These are phyloP conservation scores for Ligdia adustata DNA, from an alignment of 2,888 invertebrate species.

Conservation along the genomic window DNA sequence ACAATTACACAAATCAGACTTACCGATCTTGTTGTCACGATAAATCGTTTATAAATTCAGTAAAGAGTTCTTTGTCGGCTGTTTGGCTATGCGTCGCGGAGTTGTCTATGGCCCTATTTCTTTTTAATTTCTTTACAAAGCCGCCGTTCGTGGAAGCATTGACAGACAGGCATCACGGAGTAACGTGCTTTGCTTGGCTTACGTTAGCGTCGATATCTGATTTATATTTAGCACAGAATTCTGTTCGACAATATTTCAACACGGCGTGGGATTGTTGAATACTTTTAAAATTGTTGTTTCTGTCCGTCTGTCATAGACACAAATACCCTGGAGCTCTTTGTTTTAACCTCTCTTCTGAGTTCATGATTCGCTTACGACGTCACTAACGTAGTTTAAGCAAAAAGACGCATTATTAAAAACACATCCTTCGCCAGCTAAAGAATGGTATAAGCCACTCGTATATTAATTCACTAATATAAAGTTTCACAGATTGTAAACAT, in stretches of 20 bases:
- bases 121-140: conserved; percentile 72
- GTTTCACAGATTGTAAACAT: too few species aligned
- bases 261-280: too few species aligned
- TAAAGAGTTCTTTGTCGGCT: conserved; percentile 50
- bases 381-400: too few species aligned
- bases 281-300: too few species aligned
- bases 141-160: conserved; percentile 66
- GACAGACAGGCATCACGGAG: conserved; percentile 14
- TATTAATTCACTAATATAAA: too few species aligned
- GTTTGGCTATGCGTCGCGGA: conserved; percentile 50
- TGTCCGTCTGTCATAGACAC: too few species aligned
- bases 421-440: too few species aligned
- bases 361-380: too few species aligned
- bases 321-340: too few species aligned
- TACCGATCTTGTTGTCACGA: conserved; percentile 46
- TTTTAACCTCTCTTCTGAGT: too few species aligned
- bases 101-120: conserved; percentile 69
- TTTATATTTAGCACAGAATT: conserved; percentile 20
- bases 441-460: too few species aligned
- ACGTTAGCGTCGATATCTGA: background rate
- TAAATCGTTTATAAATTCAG: conserved; percentile 61
- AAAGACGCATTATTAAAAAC: too few species aligned
- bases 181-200: conserved; percentile 20
- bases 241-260: background rate
- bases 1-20: conserved; percentile 34